phyloP scores from a whole-genome alignment of 2,888 invertebrate species.

The Hyposoter didymator region DNA sequence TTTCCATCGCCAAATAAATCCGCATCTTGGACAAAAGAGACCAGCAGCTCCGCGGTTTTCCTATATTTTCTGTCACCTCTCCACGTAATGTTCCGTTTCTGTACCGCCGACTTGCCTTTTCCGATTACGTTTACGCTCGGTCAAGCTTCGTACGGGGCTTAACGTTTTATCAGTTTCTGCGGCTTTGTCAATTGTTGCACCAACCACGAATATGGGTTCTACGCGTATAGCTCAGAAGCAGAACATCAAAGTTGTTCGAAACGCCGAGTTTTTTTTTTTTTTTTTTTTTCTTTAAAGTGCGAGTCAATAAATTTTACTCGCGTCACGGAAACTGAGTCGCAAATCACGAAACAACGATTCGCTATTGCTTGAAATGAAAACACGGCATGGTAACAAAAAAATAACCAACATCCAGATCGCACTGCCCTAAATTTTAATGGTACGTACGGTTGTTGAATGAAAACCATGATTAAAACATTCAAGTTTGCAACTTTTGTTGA shows the following conservation, averaged over 20 bases:
- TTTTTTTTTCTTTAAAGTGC: not conserved
- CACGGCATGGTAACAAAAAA: not conserved
- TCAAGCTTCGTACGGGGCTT: not conserved
- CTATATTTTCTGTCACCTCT: not conserved
- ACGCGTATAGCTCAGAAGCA: not conserved
- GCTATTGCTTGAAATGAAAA: not conserved
- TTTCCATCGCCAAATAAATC: not conserved
- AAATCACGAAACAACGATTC: not conserved
- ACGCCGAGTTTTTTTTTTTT: not conserved
- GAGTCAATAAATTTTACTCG: not conserved
- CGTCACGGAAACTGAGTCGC: not conserved
- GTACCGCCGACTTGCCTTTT: not conserved
- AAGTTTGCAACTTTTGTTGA: not conserved
- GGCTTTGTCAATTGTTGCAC: not conserved
- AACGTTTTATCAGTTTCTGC: not conserved
- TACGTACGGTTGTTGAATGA: not conserved
- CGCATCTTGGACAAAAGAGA: not conserved
- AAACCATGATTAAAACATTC: not conserved
- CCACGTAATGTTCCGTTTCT: not conserved
- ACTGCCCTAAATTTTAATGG: not conserved
- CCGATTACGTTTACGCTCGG: not conserved
- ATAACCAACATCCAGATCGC: not conserved
- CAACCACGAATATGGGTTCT: not conserved
- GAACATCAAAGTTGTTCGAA: not conserved
- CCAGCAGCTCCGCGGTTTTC: not conserved